These are phyloP conservation scores for Drosophila paranaensis DNA, from an alignment of 2,888 invertebrate genomes.

Conservation along the genomic window DNA sequence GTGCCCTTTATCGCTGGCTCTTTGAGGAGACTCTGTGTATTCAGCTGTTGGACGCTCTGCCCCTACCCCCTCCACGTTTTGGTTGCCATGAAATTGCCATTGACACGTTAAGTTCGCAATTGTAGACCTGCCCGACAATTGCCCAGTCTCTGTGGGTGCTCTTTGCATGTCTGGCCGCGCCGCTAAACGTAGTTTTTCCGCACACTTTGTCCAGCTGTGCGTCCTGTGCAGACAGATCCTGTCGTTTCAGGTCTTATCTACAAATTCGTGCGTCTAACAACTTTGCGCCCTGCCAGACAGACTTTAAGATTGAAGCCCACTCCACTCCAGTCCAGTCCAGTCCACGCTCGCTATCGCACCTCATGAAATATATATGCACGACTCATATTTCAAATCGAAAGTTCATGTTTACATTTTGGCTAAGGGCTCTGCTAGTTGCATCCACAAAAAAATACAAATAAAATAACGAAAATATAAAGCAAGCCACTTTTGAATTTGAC, in stretches of 20 bases:
- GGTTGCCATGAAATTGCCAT: slow-evolving; percentile 68
- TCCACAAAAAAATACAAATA: slow-evolving; percentile 27
- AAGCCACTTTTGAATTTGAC: slow-evolving; percentile 82
- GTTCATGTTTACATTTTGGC: slow-evolving; percentile 82
- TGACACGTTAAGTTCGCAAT: slow-evolving; percentile 81
- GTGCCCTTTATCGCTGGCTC: slow-evolving; percentile 67
- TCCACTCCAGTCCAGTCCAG: too few species aligned
- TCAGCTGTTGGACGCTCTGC: slow-evolving; percentile 49
- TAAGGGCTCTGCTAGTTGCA: slow-evolving; percentile 75
- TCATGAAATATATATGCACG: slow-evolving; percentile 37
- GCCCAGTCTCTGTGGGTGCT: slow-evolving; percentile 3
- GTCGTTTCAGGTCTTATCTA: slow-evolving; percentile 75
- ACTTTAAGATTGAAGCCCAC: slow-evolving; percentile 41
- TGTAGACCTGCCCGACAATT: slow-evolving; percentile 51
- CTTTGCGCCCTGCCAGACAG: slow-evolving; percentile 32
- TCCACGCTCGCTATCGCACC: slow-evolving; percentile 18
- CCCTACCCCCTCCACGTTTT: not conserved
- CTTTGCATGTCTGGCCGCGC: slow-evolving; percentile 52
- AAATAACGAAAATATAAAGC: slow-evolving; percentile 53
- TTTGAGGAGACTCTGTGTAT: slow-evolving; percentile 34
- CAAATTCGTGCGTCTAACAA: slow-evolving; percentile 61
- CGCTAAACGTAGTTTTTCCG: slow-evolving; percentile 78
- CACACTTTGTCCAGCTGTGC: slow-evolving; percentile 67
- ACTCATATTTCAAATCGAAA: slow-evolving; percentile 73
- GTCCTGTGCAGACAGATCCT: slow-evolving; percentile 73